Percentiles rank a stretch among this genome's conserved stretches.
phyloP scores from a whole-genome alignment of 2,888 invertebrate genomes.

The Xylocampa areola region DNA sequence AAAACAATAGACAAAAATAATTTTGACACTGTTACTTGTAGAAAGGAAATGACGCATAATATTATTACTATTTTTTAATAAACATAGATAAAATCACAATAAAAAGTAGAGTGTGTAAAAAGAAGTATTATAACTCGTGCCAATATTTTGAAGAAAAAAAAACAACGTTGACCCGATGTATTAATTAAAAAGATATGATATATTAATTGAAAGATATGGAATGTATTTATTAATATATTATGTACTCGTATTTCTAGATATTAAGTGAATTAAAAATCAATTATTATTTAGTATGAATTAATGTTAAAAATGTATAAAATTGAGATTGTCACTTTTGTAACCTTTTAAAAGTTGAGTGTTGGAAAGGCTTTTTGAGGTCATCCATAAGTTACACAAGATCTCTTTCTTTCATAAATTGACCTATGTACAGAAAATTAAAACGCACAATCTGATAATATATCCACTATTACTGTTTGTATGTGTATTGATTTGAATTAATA shows the following conservation, averaged over 20 bases:
- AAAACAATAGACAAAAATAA: not conserved
- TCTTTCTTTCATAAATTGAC: not conserved
- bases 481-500: no score
- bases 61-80: constrained; percentile 38
- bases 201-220: constrained; percentile 34
- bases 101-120: constrained; percentile 31
- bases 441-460: no score
- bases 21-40: constrained; percentile 18
- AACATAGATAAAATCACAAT: constrained; percentile 4
- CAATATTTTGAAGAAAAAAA: constrained; percentile 47
- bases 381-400: constrained; percentile 18
- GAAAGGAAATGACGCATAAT: constrained; percentile 28
- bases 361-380: constrained; percentile 10
- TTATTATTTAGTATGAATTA: constrained; percentile 49
- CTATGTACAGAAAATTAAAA: no score
- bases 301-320: constrained; percentile 35
- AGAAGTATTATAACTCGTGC: constrained; percentile 60
- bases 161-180: constrained; percentile 41
- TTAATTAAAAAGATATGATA: constrained; percentile 35
- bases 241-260: constrained; percentile 39
- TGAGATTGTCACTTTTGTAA: constrained; percentile 1
- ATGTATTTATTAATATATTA: constrained; percentile 40
- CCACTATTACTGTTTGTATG: no score
- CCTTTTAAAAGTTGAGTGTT: constrained; percentile 13
- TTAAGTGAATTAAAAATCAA: constrained; percentile 50